Base-by-base conservation (phyloP, 2,797 vertebrate species). In the Bovichtus variegatus region DNA sequence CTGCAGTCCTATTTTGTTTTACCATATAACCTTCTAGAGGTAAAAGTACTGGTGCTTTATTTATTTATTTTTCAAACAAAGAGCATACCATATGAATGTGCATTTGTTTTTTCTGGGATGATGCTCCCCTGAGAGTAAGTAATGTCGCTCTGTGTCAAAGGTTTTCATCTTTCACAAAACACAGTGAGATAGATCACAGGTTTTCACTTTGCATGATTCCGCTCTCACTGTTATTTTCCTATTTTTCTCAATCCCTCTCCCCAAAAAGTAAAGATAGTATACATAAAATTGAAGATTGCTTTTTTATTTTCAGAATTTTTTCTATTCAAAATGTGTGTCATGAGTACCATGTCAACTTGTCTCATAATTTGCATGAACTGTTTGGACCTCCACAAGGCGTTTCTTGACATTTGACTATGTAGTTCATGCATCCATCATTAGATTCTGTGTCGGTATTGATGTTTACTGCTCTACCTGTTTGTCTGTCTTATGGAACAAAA, bases 361-460 rank as follows among this genome's bases (percentile, higher is more conserved):
- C 82, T 91, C 85, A 83, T 87, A 66, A 87, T 90, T 88, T 94
- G 94, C 94, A 94, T 94, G 93, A 89, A 85, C 78, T 91, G 74
- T 92, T 91, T 92, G 87, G 86, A 92, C 87, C 88, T 81, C 62
- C 82, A 81, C 41, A 54, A 70, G 57, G 77, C 84, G 46, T 91
- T 92, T 90, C 91, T 76, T 86, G 73, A 91, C 88, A 88, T 83
- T 79, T 83, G 67, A 87, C 84, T 79, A 74, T 66, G 81, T 87
- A 82, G 72, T 80, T 89, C 85, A 89, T 83, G 69, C 86, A 76
- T 82, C 84, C 78, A 79, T 92, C 82, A 74, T 88, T 89, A 81
- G 81, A 90, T 76, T 82, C 85, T 65, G 72, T 91, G 83, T 91
- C 78, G 38, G 64, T 90, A 85, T 89, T 76, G 83, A 76, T 90